These are phyloP conservation scores for Melanostoma scalare DNA, from an alignment of 2,888 invertebrate genomes.

Conservation along the genomic window DNA sequence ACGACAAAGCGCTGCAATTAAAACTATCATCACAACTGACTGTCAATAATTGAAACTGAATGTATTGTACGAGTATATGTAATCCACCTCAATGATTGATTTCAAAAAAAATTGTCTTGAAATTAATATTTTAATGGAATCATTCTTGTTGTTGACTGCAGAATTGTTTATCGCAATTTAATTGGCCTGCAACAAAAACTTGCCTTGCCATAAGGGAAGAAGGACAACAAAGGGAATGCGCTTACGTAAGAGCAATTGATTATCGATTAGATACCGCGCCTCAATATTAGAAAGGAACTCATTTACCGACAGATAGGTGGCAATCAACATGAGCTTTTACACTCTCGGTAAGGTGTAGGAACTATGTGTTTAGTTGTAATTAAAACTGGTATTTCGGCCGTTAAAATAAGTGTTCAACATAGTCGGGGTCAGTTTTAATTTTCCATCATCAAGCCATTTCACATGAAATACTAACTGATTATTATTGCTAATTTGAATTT, in stretches of 20 bases:
- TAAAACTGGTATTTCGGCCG: slow-evolving; percentile 3
- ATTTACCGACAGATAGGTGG: not conserved
- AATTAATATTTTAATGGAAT: not conserved
- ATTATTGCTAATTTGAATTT: slow-evolving; percentile 6
- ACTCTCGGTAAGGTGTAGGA: not conserved
- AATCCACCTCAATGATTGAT: too few relatives aligned
- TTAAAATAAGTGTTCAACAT: slow-evolving; percentile 2
- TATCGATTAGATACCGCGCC: not conserved
- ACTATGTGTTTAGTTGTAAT: not conserved
- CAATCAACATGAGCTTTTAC: slow-evolving; percentile 1
- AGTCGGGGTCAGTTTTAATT: slow-evolving; percentile 10
- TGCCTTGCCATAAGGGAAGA: not conserved
- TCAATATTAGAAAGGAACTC: slow-evolving; percentile 2
- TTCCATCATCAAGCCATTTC: slow-evolving; percentile 11
- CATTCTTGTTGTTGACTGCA: not conserved
- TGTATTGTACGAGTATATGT: too few relatives aligned
- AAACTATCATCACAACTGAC: too few relatives aligned
- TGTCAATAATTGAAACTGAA: too few relatives aligned
- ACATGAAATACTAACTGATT: not conserved
- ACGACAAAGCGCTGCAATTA: too few relatives aligned
- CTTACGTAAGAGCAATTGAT: not conserved
- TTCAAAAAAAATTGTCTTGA: too few relatives aligned
- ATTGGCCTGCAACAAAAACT: not conserved
- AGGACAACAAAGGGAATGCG: not conserved
- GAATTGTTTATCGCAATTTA: slow-evolving; percentile 2